Evolutionary conservation across 2,797 vertebrate species (phyloP), one percentile per base, ranked within the genome.

Genomic region (Kryptopterus vitreolus): DNA sequence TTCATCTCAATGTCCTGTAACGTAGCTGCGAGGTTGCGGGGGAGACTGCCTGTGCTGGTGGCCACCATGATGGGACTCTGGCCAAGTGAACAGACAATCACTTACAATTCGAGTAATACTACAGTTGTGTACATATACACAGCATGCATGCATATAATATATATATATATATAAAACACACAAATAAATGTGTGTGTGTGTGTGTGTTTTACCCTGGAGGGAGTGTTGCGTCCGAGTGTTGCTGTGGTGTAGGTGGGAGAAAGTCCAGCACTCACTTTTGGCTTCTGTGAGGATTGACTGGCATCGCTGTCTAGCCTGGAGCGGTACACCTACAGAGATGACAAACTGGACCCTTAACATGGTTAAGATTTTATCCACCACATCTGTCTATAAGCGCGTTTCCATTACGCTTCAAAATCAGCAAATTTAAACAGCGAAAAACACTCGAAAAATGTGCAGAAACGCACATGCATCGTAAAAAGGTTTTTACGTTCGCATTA

Each of bases 1-100:
- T 98, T 98, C 87, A 91, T 93, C 92, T 98, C 96, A 0, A 98
- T 99, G 92, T 97, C 96, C 90, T 98, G 97, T 88, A 98, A 92
- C 0, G 96, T 98, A 76, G 95, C 94, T 0, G 93, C 95, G 89
- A 99, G 92, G 90, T 94, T 97, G 76, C 96, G 93, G 72, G 96
- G 96, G 79, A 98, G 93, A 85, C 97, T 98, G 86, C 95, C 93
- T 0, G 92, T 95, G 6, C 94, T 94, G 82, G 93, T 94, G 22
- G 92, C 89, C 5, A 81, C 57, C 79, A 95, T 91, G 48, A 94
- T 89, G 66, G 92, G 86, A 73, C 91, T 94, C 95, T 96, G 91
- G 26, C 7, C 77, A 65, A 84, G 65, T 63, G 71, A 83, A 81
- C 52, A 79, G 52, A 65, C 38, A 33, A 62, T 80, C 68, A 79